A percentile compares a stretch with the other conserved stretches of the same genome.
These are phyloP conservation scores for Polyergus mexicanus DNA, from an alignment of 1,140 invertebrate genomes.

Conservation along the genomic window DNA sequence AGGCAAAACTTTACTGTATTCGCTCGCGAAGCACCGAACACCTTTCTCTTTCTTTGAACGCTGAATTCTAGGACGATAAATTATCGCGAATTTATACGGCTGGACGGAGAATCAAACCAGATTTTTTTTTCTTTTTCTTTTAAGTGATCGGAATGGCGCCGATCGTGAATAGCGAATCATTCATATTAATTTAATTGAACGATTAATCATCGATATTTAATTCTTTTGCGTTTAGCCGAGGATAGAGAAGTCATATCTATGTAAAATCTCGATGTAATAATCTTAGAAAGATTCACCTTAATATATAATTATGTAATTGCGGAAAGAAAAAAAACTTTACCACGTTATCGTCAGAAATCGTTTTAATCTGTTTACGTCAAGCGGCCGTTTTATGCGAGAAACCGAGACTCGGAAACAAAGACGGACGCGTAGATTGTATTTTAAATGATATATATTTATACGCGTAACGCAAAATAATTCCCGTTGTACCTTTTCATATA, in stretches of 20 bases:
- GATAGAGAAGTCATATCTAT: conserved; percentile 21
- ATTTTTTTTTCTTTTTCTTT: conserved; percentile 67
- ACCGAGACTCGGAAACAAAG: no score
- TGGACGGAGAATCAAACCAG: conserved; percentile 67
- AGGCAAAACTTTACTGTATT: conserved; percentile 33
- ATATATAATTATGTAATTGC: background rate
- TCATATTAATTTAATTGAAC: conserved; percentile 77
- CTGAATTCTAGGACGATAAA: conserved; percentile 73
- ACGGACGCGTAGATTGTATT: no score
- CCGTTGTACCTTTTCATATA: background rate
- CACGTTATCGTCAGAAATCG: no score
- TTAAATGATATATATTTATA: no score
- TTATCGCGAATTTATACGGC: conserved; percentile 67
- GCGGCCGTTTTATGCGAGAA: no score
- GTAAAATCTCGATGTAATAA: conserved; percentile 1
- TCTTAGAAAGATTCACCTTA: background rate
- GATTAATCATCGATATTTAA: conserved; percentile 69
- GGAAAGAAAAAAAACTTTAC: no score
- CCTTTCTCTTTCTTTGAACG: conserved; percentile 43
- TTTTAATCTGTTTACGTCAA: no score
- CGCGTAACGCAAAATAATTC: no score
- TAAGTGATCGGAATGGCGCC: conserved; percentile 37
- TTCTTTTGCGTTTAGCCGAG: background rate
- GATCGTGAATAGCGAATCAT: conserved; percentile 26
- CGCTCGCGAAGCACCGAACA: conserved; percentile 22